Conservation (phyloP, 2,888 invertebrate species). For the Megaustenia siamemsis region DNA sequence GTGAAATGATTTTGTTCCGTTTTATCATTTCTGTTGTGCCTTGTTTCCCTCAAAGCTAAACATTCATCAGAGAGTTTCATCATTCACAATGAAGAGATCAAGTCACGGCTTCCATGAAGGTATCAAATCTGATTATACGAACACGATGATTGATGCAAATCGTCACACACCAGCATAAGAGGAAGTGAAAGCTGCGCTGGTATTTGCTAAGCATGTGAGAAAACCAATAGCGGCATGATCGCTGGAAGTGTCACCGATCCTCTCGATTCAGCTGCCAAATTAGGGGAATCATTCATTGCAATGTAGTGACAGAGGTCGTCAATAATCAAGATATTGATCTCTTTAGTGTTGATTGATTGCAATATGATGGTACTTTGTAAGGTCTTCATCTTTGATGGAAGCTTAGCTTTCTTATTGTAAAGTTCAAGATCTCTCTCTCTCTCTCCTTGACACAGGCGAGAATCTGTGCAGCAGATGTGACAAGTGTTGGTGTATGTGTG, state of each 20-base stretch:
- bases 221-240: not conserved
- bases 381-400: not conserved
- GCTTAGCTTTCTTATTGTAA: not conserved
- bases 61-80: no score
- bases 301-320: constrained; percentile 18
- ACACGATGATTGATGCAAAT: not conserved
- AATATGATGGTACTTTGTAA: constrained; percentile 9
- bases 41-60: no score
- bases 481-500: not conserved
- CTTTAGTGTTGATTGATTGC: constrained; percentile 19
- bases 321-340: constrained; percentile 30
- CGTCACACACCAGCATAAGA: not conserved
- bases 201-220: constrained; percentile 13
- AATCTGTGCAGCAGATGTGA: not conserved
- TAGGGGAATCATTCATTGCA: not conserved
- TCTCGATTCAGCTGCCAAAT: constrained; percentile 11
- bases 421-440: constrained; percentile 3
- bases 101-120: not conserved
- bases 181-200: not conserved
- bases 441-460: not conserved
- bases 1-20: no score
- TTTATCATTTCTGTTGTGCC: no score
- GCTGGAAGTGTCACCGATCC: not conserved
- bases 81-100: no score
- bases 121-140: not conserved